Evolutionary conservation across 2,113 vertebrate species (phyloP).

Genomic region (Sminthopsis crassicaudata): DNA sequence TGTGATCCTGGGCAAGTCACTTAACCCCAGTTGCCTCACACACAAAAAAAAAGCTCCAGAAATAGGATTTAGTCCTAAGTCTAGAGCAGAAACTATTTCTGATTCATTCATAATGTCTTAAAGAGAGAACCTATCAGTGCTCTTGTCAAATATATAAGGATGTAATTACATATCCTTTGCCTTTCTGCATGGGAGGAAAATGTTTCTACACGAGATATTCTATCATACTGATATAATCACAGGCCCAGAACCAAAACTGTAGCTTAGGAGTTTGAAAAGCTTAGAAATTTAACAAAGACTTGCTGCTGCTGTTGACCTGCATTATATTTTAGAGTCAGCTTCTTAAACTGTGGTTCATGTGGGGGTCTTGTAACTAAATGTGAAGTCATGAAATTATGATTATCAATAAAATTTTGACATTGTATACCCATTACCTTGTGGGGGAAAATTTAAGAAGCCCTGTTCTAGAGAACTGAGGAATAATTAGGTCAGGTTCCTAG

Average conservation of each 20-base stretch:
- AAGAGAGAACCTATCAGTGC: neutral
- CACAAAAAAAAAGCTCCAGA: neutral
- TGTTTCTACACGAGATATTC: neutral
- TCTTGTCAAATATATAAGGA: neutral
- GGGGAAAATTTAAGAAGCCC: too few species aligned
- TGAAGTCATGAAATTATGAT: too few species aligned
- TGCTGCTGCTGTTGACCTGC: neutral
- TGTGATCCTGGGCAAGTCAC: too few species aligned
- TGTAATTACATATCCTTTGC: neutral
- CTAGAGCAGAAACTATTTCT: neutral
- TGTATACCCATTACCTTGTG: too few species aligned
- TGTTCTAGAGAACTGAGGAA: neutral
- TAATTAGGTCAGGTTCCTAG: neutral
- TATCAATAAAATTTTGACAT: too few species aligned
- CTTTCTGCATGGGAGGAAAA: neutral
- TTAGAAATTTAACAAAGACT: neutral
- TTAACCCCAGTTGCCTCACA: too few species aligned
- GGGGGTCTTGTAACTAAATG: too few species aligned
- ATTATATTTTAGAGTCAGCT: neutral
- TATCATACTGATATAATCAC: neutral
- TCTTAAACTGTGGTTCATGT: too few species aligned
- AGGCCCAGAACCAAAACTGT: neutral
- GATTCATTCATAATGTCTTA: neutral
- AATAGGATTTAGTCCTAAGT: neutral
- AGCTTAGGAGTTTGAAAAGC: neutral